Conservation (phyloP, 2,888 invertebrate species). For the Eudasyphora cyanicolor region DNA sequence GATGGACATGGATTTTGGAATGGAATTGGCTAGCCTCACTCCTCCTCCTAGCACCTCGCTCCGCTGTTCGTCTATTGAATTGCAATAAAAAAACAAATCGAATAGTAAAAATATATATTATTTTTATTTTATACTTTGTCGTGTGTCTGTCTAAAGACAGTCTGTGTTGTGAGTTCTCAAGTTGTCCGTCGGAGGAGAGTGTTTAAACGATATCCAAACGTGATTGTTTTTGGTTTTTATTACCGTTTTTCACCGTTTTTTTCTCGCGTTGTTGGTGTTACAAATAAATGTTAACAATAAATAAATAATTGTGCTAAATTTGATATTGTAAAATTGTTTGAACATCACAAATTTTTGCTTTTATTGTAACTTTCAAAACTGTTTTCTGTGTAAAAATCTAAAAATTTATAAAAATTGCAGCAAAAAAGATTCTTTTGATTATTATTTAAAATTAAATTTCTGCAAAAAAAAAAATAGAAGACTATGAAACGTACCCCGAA, state of each 20-base stretch:
- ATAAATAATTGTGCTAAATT: background rate
- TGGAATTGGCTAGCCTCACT: too few species aligned
- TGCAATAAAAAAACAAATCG: background rate
- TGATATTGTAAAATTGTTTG: too few species aligned
- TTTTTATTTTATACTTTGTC: background rate
- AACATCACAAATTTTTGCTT: too few species aligned
- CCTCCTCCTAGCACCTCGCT: background rate
- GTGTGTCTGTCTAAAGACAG: background rate
- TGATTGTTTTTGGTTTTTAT: background rate
- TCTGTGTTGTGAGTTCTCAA: background rate
- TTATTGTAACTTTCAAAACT: background rate
- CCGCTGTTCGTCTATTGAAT: background rate
- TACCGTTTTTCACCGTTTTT: too few species aligned
- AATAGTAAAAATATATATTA: background rate
- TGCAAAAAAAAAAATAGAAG: background rate
- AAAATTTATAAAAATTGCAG: slow-evolving; percentile 2
- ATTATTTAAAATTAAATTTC: background rate
- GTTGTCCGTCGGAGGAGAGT: background rate
- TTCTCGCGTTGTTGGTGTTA: background rate
- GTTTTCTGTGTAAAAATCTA: background rate
- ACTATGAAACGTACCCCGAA: slow-evolving; percentile 72
- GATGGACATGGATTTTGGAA: too few species aligned
- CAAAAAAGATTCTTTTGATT: background rate
- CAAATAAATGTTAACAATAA: background rate
- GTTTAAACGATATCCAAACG: background rate